Evolutionary conservation across 2,113 vertebrate species (phyloP), one percentile per base, ranked within the genome.

Genomic region (Tinamus guttatus): DNA sequence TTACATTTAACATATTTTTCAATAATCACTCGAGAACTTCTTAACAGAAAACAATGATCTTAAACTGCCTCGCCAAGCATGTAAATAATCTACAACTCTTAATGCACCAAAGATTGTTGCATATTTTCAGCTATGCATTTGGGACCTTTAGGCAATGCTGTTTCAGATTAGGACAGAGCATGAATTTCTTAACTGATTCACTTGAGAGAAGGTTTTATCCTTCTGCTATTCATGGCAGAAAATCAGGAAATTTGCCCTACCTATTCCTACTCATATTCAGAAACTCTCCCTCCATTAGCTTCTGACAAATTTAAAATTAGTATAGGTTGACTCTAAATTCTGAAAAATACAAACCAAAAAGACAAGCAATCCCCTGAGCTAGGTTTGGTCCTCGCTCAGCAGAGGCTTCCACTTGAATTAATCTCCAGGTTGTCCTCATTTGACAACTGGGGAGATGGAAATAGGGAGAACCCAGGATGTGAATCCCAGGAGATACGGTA

Each of bases 11-110:
- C 85, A 60, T 98, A 96, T 96, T 97, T 98, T 97, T 97, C 93
- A 98, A 95, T 97, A 97, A 97, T 96, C 94, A 92, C 95, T 97
- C 90, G 86, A 95, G 88, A 95, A 96, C 88, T 93, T 88, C 94
- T 91, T 96, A 96, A 96, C 49, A 90, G 97, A 85, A 86, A 98
- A 96, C 85, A 94, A 92, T 87, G 87, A 87, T 96, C 94, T 91
- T 95, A 96, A 97, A 93, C 87, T 88, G 91, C 91, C 91, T 96
- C 86, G 73, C 92, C 94, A 96, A 97, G 94, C 95, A 91, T 41
- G 85, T 93, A 85, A 95, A 91, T 87, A 74, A 96, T 93, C 95
- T 95, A 90, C 71, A 89, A 65, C 60, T 95, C 91, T 62, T 80
- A 87, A 95, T 93, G 52, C 64, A 89, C 93, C 82, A 38, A 91